Conservation (phyloP, 1,140 invertebrate genomes). For the Nephotettix cincticeps region DNA sequence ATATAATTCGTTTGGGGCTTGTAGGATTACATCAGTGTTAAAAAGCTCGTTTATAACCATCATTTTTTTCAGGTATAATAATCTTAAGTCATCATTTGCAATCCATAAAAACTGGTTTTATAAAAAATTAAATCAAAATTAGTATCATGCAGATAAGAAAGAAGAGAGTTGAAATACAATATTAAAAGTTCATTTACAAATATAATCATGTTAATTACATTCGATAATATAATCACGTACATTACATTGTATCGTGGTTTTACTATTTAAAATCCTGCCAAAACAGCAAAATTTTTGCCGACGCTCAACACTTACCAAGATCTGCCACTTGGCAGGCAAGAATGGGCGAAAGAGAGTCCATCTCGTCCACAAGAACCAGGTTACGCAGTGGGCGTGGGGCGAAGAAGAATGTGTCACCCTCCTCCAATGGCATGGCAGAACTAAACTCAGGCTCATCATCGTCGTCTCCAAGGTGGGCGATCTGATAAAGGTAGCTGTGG, state of each 20-base stretch:
- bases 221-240: no score
- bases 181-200: no score
- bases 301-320: conserved; percentile 40
- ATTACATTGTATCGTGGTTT: no score
- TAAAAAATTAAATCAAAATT: no score
- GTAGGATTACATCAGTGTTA: background rate
- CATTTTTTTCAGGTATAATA: background rate
- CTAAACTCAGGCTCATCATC: conserved; percentile 99
- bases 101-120: no score
- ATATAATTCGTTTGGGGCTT: background rate
- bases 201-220: no score
- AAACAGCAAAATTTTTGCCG: no score
- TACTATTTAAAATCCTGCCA: no score
- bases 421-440: conserved; percentile 96
- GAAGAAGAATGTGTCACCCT: conserved; percentile 99
- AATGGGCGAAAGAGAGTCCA: conserved; percentile 96
- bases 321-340: conserved; percentile 73
- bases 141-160: no score
- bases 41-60: background rate
- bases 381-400: conserved; percentile 92
- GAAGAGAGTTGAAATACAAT: no score
- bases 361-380: conserved; percentile 96
- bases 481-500: conserved; percentile 93
- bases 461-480: conserved; percentile 98
- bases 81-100: background rate